phyloP scores from a whole-genome alignment of 2,888 invertebrate genomes.

The Tromatobia lineatoria region DNA sequence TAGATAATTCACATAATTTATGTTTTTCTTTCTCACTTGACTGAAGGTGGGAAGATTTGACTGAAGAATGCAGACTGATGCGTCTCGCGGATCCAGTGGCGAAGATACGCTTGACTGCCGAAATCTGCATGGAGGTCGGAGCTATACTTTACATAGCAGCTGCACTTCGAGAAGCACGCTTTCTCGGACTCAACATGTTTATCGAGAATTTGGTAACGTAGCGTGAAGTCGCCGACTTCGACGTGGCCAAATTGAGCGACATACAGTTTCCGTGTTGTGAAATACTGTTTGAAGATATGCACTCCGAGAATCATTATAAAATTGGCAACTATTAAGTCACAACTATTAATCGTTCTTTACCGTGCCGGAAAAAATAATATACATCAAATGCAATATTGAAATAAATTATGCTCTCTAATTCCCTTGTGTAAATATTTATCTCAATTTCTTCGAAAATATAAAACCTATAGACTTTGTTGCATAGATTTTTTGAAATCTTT shows the following conservation, averaged over 20 bases:
- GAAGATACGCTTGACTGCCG: slow-evolving; percentile 91
- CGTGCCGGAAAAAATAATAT: no score
- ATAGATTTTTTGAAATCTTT: no score
- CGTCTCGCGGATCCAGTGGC: slow-evolving; percentile 88
- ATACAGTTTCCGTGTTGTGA: neutral
- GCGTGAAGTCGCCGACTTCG: neutral
- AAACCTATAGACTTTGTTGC: no score
- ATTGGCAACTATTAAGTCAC: no score
- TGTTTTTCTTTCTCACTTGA: slow-evolving; percentile 3
- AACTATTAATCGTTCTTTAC: no score
- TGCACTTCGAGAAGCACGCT: slow-evolving; percentile 94
- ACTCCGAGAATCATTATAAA: no score
- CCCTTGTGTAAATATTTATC: no score
- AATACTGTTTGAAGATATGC: neutral
- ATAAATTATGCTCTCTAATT: no score
- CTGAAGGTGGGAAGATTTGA: slow-evolving; percentile 90
- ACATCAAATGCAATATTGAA: no score
- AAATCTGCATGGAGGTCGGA: slow-evolving; percentile 92
- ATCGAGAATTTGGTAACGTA: slow-evolving; percentile 94
- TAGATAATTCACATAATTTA: slow-evolving; percentile 24
- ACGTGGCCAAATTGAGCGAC: neutral
- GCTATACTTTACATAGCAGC: slow-evolving; percentile 94
- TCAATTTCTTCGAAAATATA: no score
- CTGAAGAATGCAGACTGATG: slow-evolving; percentile 91
- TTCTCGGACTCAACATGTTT: slow-evolving; percentile 97